phyloP scores from a whole-genome alignment of 2,113 vertebrate species.

The Prochilodus magdalenae region DNA sequence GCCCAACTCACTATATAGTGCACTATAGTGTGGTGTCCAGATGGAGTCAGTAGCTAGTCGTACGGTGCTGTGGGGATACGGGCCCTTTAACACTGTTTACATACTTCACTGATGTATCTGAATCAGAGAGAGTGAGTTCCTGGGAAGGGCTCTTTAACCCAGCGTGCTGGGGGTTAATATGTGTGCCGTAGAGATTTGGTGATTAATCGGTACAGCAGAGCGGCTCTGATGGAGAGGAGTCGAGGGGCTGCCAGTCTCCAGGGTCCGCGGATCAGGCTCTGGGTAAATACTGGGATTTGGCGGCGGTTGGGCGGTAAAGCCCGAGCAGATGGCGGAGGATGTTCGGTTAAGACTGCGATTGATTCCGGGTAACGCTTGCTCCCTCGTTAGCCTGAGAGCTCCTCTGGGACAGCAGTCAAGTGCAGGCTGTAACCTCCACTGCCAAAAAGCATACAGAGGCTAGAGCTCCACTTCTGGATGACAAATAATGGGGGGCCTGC shows the following conservation, averaged over 20 bases:
- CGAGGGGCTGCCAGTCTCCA: conserved; percentile 72
- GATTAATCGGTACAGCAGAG: conserved; percentile 75
- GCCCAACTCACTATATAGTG: too few species aligned
- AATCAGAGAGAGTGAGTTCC: too few species aligned
- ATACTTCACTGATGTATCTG: too few species aligned
- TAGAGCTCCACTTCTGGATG: conserved; percentile 28
- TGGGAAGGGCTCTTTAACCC: not conserved
- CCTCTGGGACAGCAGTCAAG: conserved; percentile 83
- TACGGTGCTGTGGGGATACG: too few species aligned
- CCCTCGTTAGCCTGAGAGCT: conserved; percentile 85
- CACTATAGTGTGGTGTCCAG: too few species aligned
- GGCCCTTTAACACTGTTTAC: too few species aligned
- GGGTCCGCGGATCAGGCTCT: conserved; percentile 85
- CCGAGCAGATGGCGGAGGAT: conserved; percentile 96
- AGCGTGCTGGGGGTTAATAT: conserved; percentile 40
- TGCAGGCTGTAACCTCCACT: conserved; percentile 66
- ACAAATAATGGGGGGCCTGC: conserved; percentile 50
- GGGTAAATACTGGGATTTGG: conserved; percentile 93
- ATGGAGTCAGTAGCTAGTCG: too few species aligned
- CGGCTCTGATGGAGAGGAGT: conserved; percentile 41
- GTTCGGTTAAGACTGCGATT: conserved; percentile 90
- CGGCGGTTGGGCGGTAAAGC: conserved; percentile 80
- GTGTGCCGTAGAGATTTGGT: conserved; percentile 77
- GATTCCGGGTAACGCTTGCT: conserved; percentile 93
- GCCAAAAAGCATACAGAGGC: conserved; percentile 51